Percentiles rank a stretch among this genome's conserved stretches.
Evolutionary conservation across 30 jellyfish, hydroid and myxozoan genomes (phyloP).

Genomic region (Aurelia aurita): DNA sequence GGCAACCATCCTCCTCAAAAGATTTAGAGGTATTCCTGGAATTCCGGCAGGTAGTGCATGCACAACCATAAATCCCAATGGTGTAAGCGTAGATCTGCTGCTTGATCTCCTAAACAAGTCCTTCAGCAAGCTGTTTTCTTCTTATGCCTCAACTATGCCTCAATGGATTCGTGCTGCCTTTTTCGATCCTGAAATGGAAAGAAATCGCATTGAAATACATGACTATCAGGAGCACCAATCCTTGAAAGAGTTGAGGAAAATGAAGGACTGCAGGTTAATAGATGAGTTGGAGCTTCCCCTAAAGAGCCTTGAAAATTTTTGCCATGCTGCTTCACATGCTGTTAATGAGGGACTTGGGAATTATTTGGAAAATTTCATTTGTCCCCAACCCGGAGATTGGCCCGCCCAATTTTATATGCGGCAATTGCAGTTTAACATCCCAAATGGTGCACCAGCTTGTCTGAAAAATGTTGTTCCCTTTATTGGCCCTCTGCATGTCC

Average conservation of each 20-base stretch:
- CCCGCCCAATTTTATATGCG: slow-evolving; percentile 51
- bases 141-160: slow-evolving; percentile 9
- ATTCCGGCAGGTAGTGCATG: background rate
- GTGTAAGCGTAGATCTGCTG: background rate
- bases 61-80: background rate
- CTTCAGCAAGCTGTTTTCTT: background rate
- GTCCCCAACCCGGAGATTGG: slow-evolving; percentile 42
- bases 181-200: slow-evolving; percentile 9
- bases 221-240: slow-evolving; percentile 10
- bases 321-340: slow-evolving; percentile 21
- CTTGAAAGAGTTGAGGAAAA: background rate
- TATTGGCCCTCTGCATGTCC: slow-evolving; percentile 47
- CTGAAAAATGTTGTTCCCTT: too few relatives aligned
- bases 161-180: slow-evolving; percentile 6
- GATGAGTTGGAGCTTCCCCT: too few relatives aligned
- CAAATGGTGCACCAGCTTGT: too few relatives aligned
- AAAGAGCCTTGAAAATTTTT: background rate
- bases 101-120: background rate
- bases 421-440: too few relatives aligned
- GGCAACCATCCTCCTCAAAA: background rate
- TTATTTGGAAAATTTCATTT: background rate
- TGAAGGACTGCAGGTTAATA: slow-evolving; percentile 13
- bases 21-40: background rate
- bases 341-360: background rate
- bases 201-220: slow-evolving; percentile 4